Evolutionary conservation across 2,113 vertebrate species (phyloP).

Genomic region (Chroicocephalus ridibundus): DNA sequence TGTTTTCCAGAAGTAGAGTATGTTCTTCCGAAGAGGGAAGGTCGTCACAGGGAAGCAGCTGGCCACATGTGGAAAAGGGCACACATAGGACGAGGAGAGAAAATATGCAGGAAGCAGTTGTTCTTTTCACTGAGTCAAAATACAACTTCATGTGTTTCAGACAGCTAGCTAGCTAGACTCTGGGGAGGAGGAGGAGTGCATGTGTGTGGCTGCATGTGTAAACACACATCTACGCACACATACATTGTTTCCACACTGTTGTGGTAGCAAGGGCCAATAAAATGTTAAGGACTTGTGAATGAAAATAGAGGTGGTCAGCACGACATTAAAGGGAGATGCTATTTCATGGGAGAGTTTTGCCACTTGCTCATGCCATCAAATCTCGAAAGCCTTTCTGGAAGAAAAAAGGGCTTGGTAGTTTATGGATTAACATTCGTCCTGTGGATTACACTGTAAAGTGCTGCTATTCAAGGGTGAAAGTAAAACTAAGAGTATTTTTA

Average conservation of each 20-base stretch:
- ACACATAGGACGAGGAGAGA: not conserved
- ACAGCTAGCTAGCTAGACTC: not conserved
- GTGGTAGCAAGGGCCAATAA: not conserved
- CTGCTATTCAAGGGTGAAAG: not conserved
- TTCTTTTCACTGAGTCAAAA: not conserved
- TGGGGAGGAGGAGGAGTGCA: not conserved
- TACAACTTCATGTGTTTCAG: not conserved
- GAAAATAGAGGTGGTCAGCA: not conserved
- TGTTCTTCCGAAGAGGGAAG: not conserved
- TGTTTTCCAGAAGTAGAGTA: not conserved
- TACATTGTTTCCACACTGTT: not conserved
- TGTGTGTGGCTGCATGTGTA: not conserved
- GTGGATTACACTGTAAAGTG: not conserved
- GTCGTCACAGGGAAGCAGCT: not conserved
- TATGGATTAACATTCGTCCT: not conserved
- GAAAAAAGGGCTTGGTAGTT: not conserved
- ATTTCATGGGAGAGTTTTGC: not conserved
- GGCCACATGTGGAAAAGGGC: not conserved
- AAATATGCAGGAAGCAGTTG: not conserved
- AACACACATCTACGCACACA: not conserved
- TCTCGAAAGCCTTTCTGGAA: not conserved
- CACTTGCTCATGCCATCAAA: not conserved
- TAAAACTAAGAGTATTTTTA: not conserved
- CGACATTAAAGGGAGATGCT: not conserved
- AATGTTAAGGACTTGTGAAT: not conserved